Conservation (phyloP, 2,797 vertebrate species). For the Euphonia xanthogaster region DNA sequence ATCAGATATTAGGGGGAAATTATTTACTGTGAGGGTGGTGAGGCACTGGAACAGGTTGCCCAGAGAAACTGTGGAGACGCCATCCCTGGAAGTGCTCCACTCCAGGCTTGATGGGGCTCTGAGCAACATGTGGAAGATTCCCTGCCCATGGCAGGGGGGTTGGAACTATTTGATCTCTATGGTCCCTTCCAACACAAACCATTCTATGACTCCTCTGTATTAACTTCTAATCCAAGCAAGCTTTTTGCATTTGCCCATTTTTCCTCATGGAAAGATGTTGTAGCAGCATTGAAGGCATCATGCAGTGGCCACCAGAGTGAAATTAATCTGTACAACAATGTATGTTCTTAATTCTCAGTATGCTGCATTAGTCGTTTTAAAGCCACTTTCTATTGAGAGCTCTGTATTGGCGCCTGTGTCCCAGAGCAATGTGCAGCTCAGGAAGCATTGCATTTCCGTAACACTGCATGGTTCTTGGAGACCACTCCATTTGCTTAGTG, state of each 20-base stretch:
- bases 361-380: neutral
- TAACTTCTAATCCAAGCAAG: neutral
- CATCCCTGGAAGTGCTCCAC: neutral
- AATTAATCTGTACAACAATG: accelerated
- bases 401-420: neutral
- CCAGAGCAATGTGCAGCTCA: neutral
- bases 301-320: neutral
- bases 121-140: neutral
- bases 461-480: neutral
- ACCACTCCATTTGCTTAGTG: neutral
- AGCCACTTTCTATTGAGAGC: accelerated
- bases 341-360: neutral
- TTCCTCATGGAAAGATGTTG: neutral
- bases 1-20: neutral
- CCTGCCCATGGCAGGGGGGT: accelerated
- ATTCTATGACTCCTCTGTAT: neutral
- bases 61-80: neutral
- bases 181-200: neutral
- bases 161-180: neutral
- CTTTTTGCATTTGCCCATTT: neutral
- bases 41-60: neutral
- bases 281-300: neutral
- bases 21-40: neutral
- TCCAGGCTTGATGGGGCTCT: neutral
- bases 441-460: neutral